These are phyloP conservation scores for Arvicanthis niloticus DNA, from an alignment of 2,113 vertebrate species.

Conservation along the genomic window DNA sequence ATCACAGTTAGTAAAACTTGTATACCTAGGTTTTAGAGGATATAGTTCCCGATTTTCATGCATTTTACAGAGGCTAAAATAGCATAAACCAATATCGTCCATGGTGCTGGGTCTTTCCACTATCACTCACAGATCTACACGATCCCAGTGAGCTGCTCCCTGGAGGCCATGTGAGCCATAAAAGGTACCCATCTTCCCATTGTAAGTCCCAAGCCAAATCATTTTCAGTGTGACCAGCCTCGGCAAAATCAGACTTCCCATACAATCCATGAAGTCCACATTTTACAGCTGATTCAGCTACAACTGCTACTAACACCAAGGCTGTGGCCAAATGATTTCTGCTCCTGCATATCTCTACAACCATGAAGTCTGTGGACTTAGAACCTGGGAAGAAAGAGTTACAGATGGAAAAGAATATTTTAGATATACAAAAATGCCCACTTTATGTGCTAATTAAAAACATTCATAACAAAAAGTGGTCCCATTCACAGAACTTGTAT, in stretches of 20 bases:
- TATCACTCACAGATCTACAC: background rate
- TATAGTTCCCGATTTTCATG: background rate
- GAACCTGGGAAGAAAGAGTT: background rate
- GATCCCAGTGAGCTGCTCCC: background rate
- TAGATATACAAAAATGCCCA: background rate
- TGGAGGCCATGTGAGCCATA: background rate
- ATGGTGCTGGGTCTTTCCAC: background rate
- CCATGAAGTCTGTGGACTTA: background rate
- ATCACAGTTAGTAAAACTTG: background rate
- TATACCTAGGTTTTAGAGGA: background rate
- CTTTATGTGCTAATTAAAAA: background rate
- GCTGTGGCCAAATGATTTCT: conserved; percentile 11
- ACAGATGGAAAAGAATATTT: background rate
- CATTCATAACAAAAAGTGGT: background rate
- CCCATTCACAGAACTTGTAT: background rate
- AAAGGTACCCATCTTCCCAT: background rate
- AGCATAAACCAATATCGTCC: background rate
- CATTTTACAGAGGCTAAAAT: background rate
- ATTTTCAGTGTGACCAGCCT: conserved; percentile 2
- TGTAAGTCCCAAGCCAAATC: conserved; percentile 5
- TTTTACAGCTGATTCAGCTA: conserved; percentile 35
- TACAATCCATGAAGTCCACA: conserved; percentile 22
- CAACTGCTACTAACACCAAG: background rate
- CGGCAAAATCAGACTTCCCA: background rate
- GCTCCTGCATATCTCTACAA: background rate